Base-by-base conservation (phyloP, 2,888 invertebrate species). In the Ditula angustiorana region DNA sequence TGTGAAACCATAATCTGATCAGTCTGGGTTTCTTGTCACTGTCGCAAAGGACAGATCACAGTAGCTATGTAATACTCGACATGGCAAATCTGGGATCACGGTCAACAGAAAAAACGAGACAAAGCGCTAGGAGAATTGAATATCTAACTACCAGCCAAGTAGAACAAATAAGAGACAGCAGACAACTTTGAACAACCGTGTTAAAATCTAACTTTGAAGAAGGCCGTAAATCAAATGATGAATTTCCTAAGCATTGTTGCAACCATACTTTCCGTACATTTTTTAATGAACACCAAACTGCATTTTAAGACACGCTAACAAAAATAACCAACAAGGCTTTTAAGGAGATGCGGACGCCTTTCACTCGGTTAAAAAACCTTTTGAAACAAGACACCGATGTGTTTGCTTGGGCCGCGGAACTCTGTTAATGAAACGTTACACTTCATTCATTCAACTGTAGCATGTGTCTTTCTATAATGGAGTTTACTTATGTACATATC, bases 341-440 rank as follows among this genome's bases (percentile, higher is more conserved):
- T 85, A 89, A 86, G 85, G 85, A 86, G 87, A 86, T 82, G 82
- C 84, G 83, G 82, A 82, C 77, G 83, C 89, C 88, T 90, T 90
- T 89, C 88, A 87, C 90, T 82, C 75, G 81, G 76, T 77, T 70
- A 78, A 82, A 86, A 88, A 86, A 80, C 81, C 52, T 76, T 81
- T 85, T 86, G 87, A 86, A 89, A 90, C 84, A 87, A 86, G 86
- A 88, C 83, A 88, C 88, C 88, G 83, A 86, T 82, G 80, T 85
- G 82, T 86, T 85, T 85, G 81, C 81, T 80, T 75, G 82, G 76
- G 79, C 80, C 80, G 79, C 80, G 75, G 79, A 82, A 77, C 80
- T 80, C 81, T 84, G 83, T 83, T 87, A 86, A 87, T 87, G 85
- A 85, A 86, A 88, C 79, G 82, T 84, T 86, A 86, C 83, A 85